Conservation (phyloP, 2,888 invertebrate genomes). For the Parelbella ahira region DNA sequence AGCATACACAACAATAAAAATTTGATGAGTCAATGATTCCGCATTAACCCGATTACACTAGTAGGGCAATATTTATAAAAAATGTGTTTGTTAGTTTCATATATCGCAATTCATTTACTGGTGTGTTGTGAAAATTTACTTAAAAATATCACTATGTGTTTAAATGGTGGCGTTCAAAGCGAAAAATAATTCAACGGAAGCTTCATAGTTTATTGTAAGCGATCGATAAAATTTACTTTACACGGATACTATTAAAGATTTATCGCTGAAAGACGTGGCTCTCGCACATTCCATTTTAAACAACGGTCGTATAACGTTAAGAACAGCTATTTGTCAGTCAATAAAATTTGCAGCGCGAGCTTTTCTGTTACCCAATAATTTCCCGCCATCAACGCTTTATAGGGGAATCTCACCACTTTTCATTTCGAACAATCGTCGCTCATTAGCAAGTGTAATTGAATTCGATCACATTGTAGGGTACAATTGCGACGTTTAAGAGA, state of each 20-base stretch:
- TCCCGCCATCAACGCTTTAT: slow-evolving; percentile 18
- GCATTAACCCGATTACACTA: too few species aligned
- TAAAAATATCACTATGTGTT: too few species aligned
- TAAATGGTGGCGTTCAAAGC: neutral
- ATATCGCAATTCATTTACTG: too few species aligned
- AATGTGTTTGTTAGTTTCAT: too few species aligned
- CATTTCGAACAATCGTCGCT: slow-evolving; percentile 23
- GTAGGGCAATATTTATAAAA: too few species aligned
- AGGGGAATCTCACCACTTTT: slow-evolving; percentile 19
- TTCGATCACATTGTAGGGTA: slow-evolving; percentile 14
- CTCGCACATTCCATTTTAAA: too few species aligned
- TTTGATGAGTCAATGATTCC: too few species aligned
- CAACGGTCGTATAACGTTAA: too few species aligned
- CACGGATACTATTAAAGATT: slow-evolving; percentile 8
- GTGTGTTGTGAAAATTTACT: too few species aligned
- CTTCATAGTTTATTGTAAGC: slow-evolving; percentile 13
- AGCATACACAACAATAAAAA: too few species aligned
- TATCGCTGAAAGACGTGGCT: slow-evolving; percentile 8
- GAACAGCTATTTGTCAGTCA: slow-evolving; percentile 6
- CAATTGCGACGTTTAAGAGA: slow-evolving; percentile 27
- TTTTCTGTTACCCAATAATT: slow-evolving; percentile 23
- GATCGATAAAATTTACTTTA: slow-evolving; percentile 11
- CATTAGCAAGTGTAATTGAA: slow-evolving; percentile 25
- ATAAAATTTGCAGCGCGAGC: slow-evolving; percentile 10
- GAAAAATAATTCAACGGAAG: slow-evolving; percentile 10